Percentiles rank a stretch among this genome's conserved stretches.
Conservation (phyloP, 2,113 vertebrate species). For the Mus pahari region DNA sequence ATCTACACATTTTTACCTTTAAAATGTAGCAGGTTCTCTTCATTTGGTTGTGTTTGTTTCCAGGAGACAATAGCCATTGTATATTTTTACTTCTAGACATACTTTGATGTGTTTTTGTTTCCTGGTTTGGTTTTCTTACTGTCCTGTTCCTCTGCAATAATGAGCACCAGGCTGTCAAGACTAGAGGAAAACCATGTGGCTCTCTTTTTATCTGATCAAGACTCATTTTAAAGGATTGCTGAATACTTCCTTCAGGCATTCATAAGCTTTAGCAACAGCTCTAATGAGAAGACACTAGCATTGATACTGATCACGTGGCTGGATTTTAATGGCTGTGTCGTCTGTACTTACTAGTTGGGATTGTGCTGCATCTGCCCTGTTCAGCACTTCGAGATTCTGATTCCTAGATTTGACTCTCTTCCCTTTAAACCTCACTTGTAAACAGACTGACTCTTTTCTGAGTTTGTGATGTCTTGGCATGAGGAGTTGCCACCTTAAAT, state of each 20-base stretch:
- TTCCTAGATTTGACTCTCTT: background rate
- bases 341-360: background rate
- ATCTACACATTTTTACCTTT: background rate
- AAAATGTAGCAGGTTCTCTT: background rate
- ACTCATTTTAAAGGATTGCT: constrained; percentile 32
- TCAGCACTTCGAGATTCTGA: background rate
- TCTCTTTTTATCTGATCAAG: constrained; percentile 29
- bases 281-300: constrained; percentile 7
- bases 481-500: background rate
- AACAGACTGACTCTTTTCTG: background rate
- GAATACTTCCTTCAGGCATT: background rate
- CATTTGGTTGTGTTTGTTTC: background rate
- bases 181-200: background rate
- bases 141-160: background rate
- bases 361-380: background rate
- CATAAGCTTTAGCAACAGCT: background rate
- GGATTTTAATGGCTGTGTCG: background rate
- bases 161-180: background rate
- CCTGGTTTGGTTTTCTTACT: background rate
- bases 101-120: background rate
- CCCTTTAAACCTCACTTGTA: constrained; percentile 30
- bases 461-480: background rate
- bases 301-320: background rate
- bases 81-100: constrained; percentile 3
- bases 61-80: background rate